Percentiles rank a stretch among this genome's conserved stretches.
These are phyloP conservation scores for Zaprionus taronus DNA, from an alignment of 1,140 invertebrate genomes.

Conservation along the genomic window DNA sequence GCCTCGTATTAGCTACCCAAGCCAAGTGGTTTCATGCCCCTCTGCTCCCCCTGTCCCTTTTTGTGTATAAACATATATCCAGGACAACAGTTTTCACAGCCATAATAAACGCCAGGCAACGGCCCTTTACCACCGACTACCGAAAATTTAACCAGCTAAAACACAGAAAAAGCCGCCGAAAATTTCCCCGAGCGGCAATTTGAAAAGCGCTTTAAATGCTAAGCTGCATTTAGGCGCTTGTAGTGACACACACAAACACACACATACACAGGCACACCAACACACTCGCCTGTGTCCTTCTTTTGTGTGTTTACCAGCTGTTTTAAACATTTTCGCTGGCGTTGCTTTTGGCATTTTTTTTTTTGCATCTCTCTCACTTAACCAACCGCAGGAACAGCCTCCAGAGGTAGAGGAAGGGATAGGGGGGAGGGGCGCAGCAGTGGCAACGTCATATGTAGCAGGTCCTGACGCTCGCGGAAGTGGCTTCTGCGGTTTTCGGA, in stretches of 20 bases:
- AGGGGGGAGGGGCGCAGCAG: not conserved
- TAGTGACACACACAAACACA: constrained; percentile 6
- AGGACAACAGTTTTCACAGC: constrained; percentile 49
- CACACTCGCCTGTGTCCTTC: constrained; percentile 45
- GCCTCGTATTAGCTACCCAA: constrained; percentile 35
- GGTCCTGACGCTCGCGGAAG: constrained; percentile 65
- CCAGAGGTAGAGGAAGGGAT: not conserved
- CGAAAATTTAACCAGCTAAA: constrained; percentile 29
- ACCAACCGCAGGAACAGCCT: constrained; percentile 25
- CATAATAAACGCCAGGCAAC: constrained; percentile 67
- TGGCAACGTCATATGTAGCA: constrained; percentile 33
- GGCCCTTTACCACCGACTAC: not conserved
- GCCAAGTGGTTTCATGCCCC: constrained; percentile 9
- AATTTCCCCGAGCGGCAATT: constrained; percentile 62
- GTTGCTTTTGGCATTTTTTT: constrained; percentile 41
- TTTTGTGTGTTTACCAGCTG: constrained; percentile 72
- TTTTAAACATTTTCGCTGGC: constrained; percentile 73
- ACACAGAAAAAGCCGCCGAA: constrained; percentile 49
- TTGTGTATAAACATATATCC: constrained; percentile 7
- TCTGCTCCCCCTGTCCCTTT: not conserved
- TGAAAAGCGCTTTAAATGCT: constrained; percentile 76
- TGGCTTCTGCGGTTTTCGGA: constrained; percentile 71
- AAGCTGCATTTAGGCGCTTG: constrained; percentile 74
- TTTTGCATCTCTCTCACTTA: constrained; percentile 22
- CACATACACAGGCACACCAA: constrained; percentile 26